Evolutionary conservation across 2,888 invertebrate species (phyloP), one percentile per base, ranked within the genome.

Genomic region (Seira sanloemensis): DNA sequence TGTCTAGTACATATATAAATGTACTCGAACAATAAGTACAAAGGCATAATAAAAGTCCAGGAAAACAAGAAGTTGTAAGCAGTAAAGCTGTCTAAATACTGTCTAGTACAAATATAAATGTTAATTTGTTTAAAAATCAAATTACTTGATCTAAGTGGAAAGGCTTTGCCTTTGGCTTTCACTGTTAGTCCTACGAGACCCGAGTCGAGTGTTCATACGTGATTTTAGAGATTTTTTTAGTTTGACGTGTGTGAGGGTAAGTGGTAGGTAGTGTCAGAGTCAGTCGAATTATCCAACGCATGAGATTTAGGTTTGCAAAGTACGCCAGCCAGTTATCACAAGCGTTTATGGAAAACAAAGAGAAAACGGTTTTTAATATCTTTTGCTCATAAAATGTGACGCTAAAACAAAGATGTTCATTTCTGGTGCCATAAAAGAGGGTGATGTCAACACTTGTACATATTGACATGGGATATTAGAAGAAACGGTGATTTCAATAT

Each of bases 81-180:
- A 27, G 18, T 18, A 81, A 81, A 81, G 81, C 81, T 81, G 69
- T 81, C 76, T 76, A 76, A 58, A 4, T 37, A 37, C 37, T 37
- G 37, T 37, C 37, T 37, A 37, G 37, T 81, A 46, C 65, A 65
- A 25, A 68, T 58, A n/a, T n/a, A n/a, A 65, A 68, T 21, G 18
- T 58, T 65, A 82, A 82, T 77, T 71, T 58, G 24, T 66, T 46
- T 37, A 37, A 37, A 77, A 77, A 67, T 82, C 74, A 78, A 83
- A 86, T 87, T 87, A 87, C 87, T 87, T 87, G 87, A 85, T 86
- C 83, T 86, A 82, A 87, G 84, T 78, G 87, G 87, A 78, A 84
- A 86, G 78, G 87, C 86, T 87, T 87, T 87, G 85, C 86, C 87
- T 85, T 86, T 87, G 82, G 78, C 84, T 87, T 86, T 78, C 81